Evolutionary conservation across 2,797 vertebrate genomes (phyloP).

Genomic region (Fistularia commersonii): DNA sequence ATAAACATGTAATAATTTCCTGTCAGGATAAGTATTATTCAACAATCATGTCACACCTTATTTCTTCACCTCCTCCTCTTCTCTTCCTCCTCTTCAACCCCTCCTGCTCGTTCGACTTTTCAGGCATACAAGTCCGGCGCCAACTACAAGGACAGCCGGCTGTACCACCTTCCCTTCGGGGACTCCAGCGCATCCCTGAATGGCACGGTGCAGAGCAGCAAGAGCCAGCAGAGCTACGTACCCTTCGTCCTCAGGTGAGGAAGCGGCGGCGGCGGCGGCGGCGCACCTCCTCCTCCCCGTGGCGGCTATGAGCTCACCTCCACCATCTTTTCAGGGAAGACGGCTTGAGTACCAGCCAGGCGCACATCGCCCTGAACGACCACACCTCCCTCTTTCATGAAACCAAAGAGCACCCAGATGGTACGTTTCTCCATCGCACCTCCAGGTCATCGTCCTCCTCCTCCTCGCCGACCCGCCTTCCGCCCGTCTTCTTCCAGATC

Average conservation of each 20-base stretch:
- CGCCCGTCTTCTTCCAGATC: slow-evolving; percentile 63
- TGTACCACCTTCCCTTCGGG: slow-evolving; percentile 82
- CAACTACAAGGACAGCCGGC: slow-evolving; percentile 78
- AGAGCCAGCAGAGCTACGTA: slow-evolving; percentile 93
- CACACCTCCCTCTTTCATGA: slow-evolving; percentile 80
- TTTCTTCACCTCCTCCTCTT: background rate
- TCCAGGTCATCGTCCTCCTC: background rate
- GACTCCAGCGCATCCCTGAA: slow-evolving; percentile 87
- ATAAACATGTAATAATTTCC: too few relatives aligned
- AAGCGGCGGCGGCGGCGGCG: background rate
- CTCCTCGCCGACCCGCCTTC: background rate
- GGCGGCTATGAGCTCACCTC: slow-evolving; percentile 3
- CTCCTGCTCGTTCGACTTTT: background rate
- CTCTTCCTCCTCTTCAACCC: background rate
- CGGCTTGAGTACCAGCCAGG: slow-evolving; percentile 78
- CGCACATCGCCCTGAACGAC: slow-evolving; percentile 77
- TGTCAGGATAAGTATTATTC: too few relatives aligned
- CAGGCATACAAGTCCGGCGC: slow-evolving; percentile 83
- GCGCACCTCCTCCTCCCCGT: background rate
- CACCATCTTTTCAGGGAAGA: slow-evolving; percentile 79
- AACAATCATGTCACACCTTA: too few relatives aligned
- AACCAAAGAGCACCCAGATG: slow-evolving; percentile 73
- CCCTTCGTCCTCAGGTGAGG: slow-evolving; percentile 87
- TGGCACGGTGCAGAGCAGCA: slow-evolving; percentile 86
- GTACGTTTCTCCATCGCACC: slow-evolving; percentile 52